phyloP scores from a whole-genome alignment of 2,113 vertebrate genomes.

The Nycticorax nycticorax region DNA sequence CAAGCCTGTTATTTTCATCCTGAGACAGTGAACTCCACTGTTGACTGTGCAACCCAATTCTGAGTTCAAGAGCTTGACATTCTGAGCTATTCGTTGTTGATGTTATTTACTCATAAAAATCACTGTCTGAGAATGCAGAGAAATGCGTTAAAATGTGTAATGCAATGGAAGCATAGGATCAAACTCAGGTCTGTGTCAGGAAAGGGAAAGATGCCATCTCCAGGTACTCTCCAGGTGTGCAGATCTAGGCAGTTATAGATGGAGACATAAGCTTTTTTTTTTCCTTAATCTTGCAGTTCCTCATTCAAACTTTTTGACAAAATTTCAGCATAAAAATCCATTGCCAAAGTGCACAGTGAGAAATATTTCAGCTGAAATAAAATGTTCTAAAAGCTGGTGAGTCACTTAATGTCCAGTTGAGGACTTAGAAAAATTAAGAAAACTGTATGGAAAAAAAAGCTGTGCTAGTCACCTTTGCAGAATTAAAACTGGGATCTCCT shows the following conservation, averaged over 20 bases:
- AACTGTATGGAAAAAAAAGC: neutral
- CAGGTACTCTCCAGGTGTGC: neutral
- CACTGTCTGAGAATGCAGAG: constrained; percentile 48
- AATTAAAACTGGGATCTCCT: neutral
- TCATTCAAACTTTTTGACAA: neutral
- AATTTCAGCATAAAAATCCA: neutral
- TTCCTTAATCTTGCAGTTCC: neutral
- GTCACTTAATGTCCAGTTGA: neutral
- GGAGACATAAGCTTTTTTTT: neutral
- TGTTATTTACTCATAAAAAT: constrained; percentile 49
- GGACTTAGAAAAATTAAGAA: neutral
- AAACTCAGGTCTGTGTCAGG: constrained; percentile 9
- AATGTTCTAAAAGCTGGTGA: neutral
- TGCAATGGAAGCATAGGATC: constrained; percentile 13
- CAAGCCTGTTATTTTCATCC: neutral
- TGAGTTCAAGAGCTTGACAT: constrained; percentile 29
- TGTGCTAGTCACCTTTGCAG: neutral
- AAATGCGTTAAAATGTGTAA: constrained; percentile 23
- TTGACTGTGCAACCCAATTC: neutral
- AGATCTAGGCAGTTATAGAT: neutral
- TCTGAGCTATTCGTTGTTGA: constrained; percentile 29
- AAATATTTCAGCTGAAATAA: constrained; percentile 6
- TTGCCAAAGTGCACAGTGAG: constrained; percentile 16
- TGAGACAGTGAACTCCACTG: constrained; percentile 1
- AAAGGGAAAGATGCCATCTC: neutral